Conservation (phyloP, 2,888 invertebrate species). For the Seladonia tumulorum region DNA sequence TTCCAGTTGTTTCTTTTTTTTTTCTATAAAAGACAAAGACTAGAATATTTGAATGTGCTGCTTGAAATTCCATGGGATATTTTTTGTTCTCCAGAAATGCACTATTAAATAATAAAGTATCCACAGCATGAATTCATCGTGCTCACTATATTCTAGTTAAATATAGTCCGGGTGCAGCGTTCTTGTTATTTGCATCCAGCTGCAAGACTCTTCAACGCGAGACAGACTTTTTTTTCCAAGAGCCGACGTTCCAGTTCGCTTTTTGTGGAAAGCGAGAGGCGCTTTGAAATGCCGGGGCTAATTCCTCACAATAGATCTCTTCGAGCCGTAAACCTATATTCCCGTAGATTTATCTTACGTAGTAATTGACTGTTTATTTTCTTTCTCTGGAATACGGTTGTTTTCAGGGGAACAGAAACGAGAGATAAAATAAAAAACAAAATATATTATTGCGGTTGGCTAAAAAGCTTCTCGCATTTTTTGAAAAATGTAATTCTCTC, state of each 20-base stretch:
- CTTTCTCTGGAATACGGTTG: not conserved
- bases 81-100: not conserved
- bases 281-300: not conserved
- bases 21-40: not conserved
- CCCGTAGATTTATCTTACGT: not conserved
- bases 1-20: not conserved
- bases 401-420: not conserved
- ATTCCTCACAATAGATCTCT: not conserved
- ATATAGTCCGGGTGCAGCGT: not conserved
- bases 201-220: not conserved
- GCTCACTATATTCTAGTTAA: not conserved
- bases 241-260: not conserved
- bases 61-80: not conserved
- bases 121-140: not conserved
- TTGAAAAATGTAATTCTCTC: not conserved
- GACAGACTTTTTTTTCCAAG: not conserved
- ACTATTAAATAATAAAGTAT: not conserved
- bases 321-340: not conserved
- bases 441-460: not conserved
- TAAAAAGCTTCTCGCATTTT: not conserved
- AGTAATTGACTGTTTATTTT: constrained; percentile 1
- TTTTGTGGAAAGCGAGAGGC: not conserved
- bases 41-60: not conserved
- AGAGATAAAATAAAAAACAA: not conserved
- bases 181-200: not conserved